Evolutionary conservation across 2,888 invertebrate species (phyloP), one percentile per base, ranked within the genome.

Genomic region (Ariolimax columbianus): DNA sequence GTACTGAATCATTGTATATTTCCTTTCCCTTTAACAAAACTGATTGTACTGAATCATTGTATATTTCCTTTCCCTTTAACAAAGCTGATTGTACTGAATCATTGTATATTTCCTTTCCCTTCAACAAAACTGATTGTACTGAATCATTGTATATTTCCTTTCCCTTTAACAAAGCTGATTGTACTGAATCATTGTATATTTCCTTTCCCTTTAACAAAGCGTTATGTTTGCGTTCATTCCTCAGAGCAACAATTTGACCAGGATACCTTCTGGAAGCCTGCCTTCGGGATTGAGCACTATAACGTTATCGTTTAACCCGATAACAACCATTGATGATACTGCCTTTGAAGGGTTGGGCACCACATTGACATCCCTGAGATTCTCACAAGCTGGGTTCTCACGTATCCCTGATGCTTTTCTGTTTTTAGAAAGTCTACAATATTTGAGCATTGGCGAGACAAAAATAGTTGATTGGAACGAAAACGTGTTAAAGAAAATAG

Each of bases 271-370:
- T n/a, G 73, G 73, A 38, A 75, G 73, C 30, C 30, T 75, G 2
- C 73, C 73, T 19, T 30, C n/a, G 3, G 73, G 47, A 11, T 47
- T 75, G 30, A 47, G 7, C 0, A 23, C 40, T 3, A n/a, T 75
- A 0, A 14, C 47, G 14, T 47, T 75, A 17, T 14, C 17, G 0
- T 9, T 47, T 17, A 75, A 75, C 43, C 73, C 73, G 6, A 30
- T 75, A 30, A 30, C 73, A 30, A 75, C n/a, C n/a, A 75, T 75
- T n/a, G 73, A 75, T 30, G 73, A 75, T 17, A 17, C n/a, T 3
- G 73, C 73, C 6, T 75, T 75, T 26, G 38, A 47, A 0, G 73
- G 30, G 11, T 75, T 30, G 0, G 7, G 47, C 14, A 47, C 7
- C 73, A 75, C 47, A 1, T 47, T 75, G 47, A 11, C 4, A 17